A percentile compares a stretch with the other conserved stretches of the same genome.
Conservation (phyloP, 2,888 invertebrate genomes). For the Hirtodrosophila histrioides region DNA sequence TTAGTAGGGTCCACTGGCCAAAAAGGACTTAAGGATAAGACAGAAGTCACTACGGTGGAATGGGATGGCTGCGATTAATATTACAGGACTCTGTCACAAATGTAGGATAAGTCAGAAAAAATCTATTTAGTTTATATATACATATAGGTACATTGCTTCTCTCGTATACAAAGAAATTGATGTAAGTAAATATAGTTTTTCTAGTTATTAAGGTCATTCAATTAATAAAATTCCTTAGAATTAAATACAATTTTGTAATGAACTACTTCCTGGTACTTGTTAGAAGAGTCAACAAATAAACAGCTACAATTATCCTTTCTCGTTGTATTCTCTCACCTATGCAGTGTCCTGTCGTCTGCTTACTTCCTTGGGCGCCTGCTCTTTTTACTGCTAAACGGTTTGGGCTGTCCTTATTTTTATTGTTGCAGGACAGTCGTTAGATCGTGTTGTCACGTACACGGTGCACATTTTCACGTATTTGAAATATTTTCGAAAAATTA, state of each 20-base stretch:
- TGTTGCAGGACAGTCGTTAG: slow-evolving; percentile 47
- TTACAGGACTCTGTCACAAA: too few species aligned
- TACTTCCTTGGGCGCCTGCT: slow-evolving; percentile 20
- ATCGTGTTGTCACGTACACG: slow-evolving; percentile 68
- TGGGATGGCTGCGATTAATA: background rate
- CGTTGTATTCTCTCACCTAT: background rate
- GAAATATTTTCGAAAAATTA: slow-evolving; percentile 79
- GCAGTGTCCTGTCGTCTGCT: slow-evolving; percentile 20
- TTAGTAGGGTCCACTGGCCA: slow-evolving; percentile 44
- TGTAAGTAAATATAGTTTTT: too few species aligned
- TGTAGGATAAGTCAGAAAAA: too few species aligned
- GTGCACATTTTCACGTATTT: slow-evolving; percentile 75
- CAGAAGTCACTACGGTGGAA: background rate
- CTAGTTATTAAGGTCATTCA: too few species aligned
- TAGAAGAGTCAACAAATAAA: too few species aligned
- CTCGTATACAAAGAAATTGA: too few species aligned
- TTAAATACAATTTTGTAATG: too few species aligned
- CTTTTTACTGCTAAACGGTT: slow-evolving; percentile 70
- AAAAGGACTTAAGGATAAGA: slow-evolving; percentile 31
- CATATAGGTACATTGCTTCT: too few species aligned
- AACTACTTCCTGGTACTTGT: too few species aligned
- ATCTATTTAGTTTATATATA: too few species aligned
- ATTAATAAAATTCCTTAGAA: too few species aligned
- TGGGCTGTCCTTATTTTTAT: slow-evolving; percentile 32
- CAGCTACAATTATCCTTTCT: too few species aligned